Evolutionary conservation across 2,888 invertebrate genomes (phyloP).

Genomic region (Thalpophila matura): DNA sequence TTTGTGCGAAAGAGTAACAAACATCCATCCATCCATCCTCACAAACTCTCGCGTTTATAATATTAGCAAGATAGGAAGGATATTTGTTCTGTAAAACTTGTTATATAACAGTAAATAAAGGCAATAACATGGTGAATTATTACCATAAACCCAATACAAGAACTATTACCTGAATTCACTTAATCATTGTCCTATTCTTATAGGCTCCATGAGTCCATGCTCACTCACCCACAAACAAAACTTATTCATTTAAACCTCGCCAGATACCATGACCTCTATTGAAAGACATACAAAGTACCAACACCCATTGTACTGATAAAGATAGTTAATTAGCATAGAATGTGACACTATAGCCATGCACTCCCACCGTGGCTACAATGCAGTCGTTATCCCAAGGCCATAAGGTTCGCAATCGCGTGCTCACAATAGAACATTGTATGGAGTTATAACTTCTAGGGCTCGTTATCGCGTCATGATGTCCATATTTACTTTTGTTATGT

Average conservation of each 20-base stretch:
- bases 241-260: constrained; percentile 10
- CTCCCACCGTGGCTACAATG: constrained; percentile 35
- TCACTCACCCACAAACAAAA: constrained; percentile 9
- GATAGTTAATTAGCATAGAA: constrained; percentile 73
- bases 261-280: constrained; percentile 49
- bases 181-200: too few species aligned
- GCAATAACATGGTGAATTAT: too few species aligned
- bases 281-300: constrained; percentile 33
- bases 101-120: too few species aligned
- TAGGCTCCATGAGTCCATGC: not conserved
- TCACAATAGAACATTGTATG: constrained; percentile 17
- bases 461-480: constrained; percentile 21
- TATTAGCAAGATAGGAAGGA: too few species aligned
- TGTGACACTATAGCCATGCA: constrained; percentile 58
- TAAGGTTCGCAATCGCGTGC: constrained; percentile 42
- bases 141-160: too few species aligned
- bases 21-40: too few species aligned
- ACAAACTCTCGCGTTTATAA: too few species aligned
- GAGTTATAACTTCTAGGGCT: constrained; percentile 31
- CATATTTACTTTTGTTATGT: constrained; percentile 49
- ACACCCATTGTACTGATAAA: constrained; percentile 57
- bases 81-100: too few species aligned
- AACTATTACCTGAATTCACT: too few species aligned
- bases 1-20: too few species aligned
- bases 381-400: constrained; percentile 48